A percentile compares a stretch with the other conserved stretches of the same genome.
Evolutionary conservation across 2,797 vertebrate species (phyloP).

Genomic region (Craterocephalus amniculus): DNA sequence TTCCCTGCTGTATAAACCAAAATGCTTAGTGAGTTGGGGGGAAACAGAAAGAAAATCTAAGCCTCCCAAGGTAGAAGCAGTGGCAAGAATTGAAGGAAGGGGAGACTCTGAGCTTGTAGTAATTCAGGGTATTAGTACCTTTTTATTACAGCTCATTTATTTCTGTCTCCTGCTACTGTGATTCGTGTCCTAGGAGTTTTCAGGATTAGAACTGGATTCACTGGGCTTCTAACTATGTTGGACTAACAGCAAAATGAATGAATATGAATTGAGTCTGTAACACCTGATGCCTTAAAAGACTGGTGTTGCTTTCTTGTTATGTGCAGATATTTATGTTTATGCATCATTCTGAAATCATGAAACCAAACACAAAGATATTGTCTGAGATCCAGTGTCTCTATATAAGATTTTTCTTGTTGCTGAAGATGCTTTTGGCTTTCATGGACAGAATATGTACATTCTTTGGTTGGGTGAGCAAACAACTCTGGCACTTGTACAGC

Average conservation of each 20-base stretch:
- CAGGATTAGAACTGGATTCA: slow-evolving; percentile 74
- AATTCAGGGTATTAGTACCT: slow-evolving; percentile 73
- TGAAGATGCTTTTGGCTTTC: slow-evolving; percentile 22
- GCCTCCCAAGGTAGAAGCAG: slow-evolving; percentile 46
- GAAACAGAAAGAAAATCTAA: neutral
- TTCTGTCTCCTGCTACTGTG: slow-evolving; percentile 61
- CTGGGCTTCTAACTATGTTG: slow-evolving; percentile 66
- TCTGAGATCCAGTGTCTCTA: too few species aligned
- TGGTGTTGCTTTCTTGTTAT: slow-evolving; percentile 27
- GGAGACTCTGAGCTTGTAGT: slow-evolving; percentile 62
- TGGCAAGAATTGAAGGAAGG: slow-evolving; percentile 49
- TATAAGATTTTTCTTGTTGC: slow-evolving; percentile 14
- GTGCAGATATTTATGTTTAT: slow-evolving; percentile 3
- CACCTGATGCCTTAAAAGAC: slow-evolving; percentile 57
- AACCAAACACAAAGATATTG: slow-evolving; percentile 1
- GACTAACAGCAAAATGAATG: slow-evolving; percentile 69
- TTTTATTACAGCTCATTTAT: slow-evolving; percentile 78
- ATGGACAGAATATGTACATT: slow-evolving; percentile 45
- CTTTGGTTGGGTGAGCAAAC: slow-evolving; percentile 60
- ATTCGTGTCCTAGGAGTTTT: slow-evolving; percentile 72
- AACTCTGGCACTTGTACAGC: slow-evolving; percentile 41
- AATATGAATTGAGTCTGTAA: slow-evolving; percentile 59
- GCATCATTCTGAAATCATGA: slow-evolving; percentile 23
- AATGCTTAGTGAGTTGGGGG: slow-evolving; percentile 54
- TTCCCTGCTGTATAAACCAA: slow-evolving; percentile 35